A percentile compares a stretch with the other conserved stretches of the same genome.
Evolutionary conservation across 2,113 vertebrate genomes (phyloP).

Genomic region (Hydrochoerus hydrochaeris): DNA sequence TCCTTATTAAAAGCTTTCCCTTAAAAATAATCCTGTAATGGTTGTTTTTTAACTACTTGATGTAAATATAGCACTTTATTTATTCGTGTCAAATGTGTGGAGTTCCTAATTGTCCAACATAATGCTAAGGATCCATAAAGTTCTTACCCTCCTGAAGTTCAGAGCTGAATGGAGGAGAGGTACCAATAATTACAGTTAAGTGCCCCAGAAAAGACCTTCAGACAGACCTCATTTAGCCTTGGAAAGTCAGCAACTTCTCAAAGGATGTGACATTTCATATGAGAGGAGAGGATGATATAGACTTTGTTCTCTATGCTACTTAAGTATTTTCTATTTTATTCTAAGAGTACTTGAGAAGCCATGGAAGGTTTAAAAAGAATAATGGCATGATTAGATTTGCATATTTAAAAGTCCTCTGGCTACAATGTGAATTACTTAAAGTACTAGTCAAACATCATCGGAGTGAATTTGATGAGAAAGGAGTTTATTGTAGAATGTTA

Average conservation of each 20-base stretch:
- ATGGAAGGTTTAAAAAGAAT: background rate
- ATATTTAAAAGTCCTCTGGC: constrained; percentile 41
- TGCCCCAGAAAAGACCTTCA: constrained; percentile 10
- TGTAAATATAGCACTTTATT: background rate
- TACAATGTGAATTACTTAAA: background rate
- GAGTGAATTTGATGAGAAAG: constrained; percentile 34
- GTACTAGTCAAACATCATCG: background rate
- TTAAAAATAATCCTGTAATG: constrained; percentile 39
- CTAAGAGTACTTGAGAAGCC: constrained; percentile 45
- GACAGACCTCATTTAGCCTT: constrained; percentile 18
- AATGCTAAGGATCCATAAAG: constrained; percentile 13
- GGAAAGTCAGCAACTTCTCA: constrained; percentile 47
- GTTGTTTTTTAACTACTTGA: constrained; percentile 58
- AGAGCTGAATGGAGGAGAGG: background rate
- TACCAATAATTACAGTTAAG: constrained; percentile 36
- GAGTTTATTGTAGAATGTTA: constrained; percentile 43
- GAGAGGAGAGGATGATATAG: constrained; percentile 9
- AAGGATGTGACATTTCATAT: constrained; percentile 27
- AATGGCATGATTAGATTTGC: constrained; percentile 37
- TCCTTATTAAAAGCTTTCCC: constrained; percentile 56
- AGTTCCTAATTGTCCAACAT: constrained; percentile 44
- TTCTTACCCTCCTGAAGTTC: constrained; percentile 6
- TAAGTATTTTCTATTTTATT: constrained; percentile 34
- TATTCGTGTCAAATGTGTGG: background rate
- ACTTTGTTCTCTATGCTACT: background rate